Percentiles rank a stretch among this genome's conserved stretches.
Evolutionary conservation across 2,888 invertebrate genomes (phyloP).

Genomic region (Drosophila rellima): DNA sequence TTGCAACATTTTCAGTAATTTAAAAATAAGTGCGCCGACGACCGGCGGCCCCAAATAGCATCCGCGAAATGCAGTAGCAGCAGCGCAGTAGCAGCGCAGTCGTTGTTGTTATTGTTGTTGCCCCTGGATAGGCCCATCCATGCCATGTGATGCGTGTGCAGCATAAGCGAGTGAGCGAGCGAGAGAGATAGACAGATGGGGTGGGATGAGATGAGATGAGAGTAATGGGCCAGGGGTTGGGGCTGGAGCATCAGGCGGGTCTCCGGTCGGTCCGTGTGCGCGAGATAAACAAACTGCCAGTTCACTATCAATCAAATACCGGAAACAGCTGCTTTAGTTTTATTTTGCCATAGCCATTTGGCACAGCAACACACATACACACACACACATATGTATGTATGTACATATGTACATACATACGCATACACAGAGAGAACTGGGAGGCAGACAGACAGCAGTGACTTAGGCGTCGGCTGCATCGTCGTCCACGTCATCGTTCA

Average conservation of each 20-base stretch:
- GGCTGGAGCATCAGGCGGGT: constrained; percentile 55
- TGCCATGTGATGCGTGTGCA: constrained; percentile 52
- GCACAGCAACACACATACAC: constrained; percentile 66
- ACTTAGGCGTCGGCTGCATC: constrained; percentile 59
- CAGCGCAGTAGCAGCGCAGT: constrained; percentile 4
- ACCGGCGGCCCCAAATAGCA: constrained; percentile 82
- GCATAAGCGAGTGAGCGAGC: constrained; percentile 22
- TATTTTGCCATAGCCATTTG: constrained; percentile 84
- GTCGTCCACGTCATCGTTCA: constrained; percentile 60
- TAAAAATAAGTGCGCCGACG: constrained; percentile 81
- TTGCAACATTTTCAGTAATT: constrained; percentile 82
- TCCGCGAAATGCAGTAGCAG: constrained; percentile 76
- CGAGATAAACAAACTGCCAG: constrained; percentile 86
- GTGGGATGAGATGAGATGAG: constrained; percentile 7
- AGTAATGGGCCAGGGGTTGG: constrained; percentile 24
- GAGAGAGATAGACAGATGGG: constrained; percentile 8
- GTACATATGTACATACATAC: constrained; percentile 2
- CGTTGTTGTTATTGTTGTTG: constrained; percentile 18
- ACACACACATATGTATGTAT: constrained; percentile 8
- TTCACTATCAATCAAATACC: constrained; percentile 86
- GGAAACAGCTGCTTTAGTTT: constrained; percentile 86
- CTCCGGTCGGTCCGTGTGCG: constrained; percentile 66
- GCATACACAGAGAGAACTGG: constrained; percentile 12
- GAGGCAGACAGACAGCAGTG: constrained; percentile 51
- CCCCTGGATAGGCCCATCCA: constrained; percentile 61